Conservation (phyloP, 2,113 vertebrate genomes). For the Pseudorectes ferrugineus region DNA sequence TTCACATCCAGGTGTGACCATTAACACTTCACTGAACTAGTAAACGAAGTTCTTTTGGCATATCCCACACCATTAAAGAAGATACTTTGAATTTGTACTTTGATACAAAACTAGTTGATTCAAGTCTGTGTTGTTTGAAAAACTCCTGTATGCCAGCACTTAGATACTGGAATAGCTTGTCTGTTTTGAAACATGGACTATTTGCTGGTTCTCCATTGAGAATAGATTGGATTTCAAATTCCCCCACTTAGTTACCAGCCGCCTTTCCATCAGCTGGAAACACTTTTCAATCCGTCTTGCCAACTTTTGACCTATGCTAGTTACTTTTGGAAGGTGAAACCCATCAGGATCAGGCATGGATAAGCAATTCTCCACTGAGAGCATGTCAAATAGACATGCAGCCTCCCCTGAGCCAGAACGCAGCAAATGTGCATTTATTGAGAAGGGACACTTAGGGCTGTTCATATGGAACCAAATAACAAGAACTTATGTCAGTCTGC, state of each 20-base stretch:
- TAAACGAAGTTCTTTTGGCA: not conserved
- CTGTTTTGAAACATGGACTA: slow-evolving; percentile 3
- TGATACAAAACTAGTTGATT: not conserved
- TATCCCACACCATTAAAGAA: not conserved
- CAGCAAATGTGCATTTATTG: not conserved
- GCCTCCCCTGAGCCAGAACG: not conserved
- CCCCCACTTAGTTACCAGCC: slow-evolving; percentile 38
- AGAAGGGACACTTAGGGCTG: not conserved
- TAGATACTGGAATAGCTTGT: slow-evolving; percentile 9
- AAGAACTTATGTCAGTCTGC: not conserved
- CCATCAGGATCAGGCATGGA: slow-evolving; percentile 42
- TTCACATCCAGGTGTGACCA: not conserved
- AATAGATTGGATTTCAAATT: slow-evolving; percentile 62
- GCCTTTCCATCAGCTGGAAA: slow-evolving; percentile 68
- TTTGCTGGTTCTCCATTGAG: slow-evolving; percentile 15
- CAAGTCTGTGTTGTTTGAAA: not conserved
- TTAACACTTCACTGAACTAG: not conserved
- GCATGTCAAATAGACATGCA: slow-evolving; percentile 24
- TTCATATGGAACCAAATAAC: slow-evolving; percentile 8
- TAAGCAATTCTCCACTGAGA: slow-evolving; percentile 63
- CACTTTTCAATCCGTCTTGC: slow-evolving; percentile 66
- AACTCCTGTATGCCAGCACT: not conserved
- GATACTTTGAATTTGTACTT: not conserved
- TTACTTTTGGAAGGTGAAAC: slow-evolving; percentile 71
- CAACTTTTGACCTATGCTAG: slow-evolving; percentile 58